Evolutionary conservation across 2,797 vertebrate genomes (phyloP).

Genomic region (Gymnoscopelus microlampas): DNA sequence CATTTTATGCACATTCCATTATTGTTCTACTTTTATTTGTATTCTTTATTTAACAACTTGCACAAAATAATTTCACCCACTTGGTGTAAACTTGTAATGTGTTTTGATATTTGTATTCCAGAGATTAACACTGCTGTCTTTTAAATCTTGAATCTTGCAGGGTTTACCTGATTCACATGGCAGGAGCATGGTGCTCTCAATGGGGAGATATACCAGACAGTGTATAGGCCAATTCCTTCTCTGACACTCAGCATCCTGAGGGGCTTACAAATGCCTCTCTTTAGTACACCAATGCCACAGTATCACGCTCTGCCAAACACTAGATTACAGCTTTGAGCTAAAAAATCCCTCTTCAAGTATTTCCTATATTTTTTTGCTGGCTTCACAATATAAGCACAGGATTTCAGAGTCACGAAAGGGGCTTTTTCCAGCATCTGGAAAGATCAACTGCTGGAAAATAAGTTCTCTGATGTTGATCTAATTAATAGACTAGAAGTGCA

Average conservation of each 20-base stretch:
- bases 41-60: too few relatives aligned
- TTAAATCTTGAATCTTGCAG: too few relatives aligned
- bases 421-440: too few relatives aligned
- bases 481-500: background rate
- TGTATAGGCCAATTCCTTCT: background rate
- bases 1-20: too few relatives aligned
- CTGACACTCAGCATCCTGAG: background rate
- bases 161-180: too few relatives aligned
- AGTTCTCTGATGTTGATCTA: slow-evolving; percentile 2
- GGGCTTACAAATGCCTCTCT: background rate
- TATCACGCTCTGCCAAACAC: background rate
- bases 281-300: background rate
- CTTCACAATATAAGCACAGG: background rate
- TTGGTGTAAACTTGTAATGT: too few relatives aligned
- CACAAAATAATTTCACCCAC: too few relatives aligned
- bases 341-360: too few relatives aligned
- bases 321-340: background rate
- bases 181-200: too few relatives aligned
- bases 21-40: too few relatives aligned
- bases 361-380: background rate
- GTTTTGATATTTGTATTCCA: too few relatives aligned
- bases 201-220: background rate
- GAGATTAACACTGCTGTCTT: too few relatives aligned
- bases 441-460: slow-evolving; percentile 4
- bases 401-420: background rate